These are phyloP conservation scores for Spizella passerina DNA, from an alignment of 2,797 vertebrate species.

Conservation along the genomic window DNA sequence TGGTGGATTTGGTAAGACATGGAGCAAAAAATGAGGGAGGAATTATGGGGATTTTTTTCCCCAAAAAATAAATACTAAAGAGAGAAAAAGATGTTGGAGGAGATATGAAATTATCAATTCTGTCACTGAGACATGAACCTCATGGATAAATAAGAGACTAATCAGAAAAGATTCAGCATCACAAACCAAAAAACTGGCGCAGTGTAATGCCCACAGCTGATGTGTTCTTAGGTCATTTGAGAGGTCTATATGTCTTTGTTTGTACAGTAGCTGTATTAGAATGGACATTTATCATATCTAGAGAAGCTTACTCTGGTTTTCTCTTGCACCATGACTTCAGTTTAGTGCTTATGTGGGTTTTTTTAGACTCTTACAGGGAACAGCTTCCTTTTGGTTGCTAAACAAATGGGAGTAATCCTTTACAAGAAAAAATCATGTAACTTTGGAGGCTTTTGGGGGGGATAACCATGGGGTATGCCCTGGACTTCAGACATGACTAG, in stretches of 20 bases:
- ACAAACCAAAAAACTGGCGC: not conserved
- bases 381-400: not conserved
- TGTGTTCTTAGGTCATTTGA: not conserved
- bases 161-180: not conserved
- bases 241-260: not conserved
- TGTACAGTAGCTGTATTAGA: not conserved
- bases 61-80: not conserved
- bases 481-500: not conserved
- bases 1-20: not conserved
- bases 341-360: accelerated
- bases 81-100: not conserved
- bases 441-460: not conserved
- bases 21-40: not conserved
- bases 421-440: not conserved
- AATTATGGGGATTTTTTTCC: not conserved
- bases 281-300: not conserved
- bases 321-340: not conserved
- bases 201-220: not conserved
- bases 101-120: not conserved
- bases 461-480: not conserved
- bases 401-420: not conserved
- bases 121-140: not conserved
- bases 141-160: not conserved
- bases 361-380: not conserved
- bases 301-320: not conserved